Evolutionary conservation across 2,113 vertebrate species (phyloP), one percentile per base, ranked within the genome.

Genomic region (Cyprinus carpio): DNA sequence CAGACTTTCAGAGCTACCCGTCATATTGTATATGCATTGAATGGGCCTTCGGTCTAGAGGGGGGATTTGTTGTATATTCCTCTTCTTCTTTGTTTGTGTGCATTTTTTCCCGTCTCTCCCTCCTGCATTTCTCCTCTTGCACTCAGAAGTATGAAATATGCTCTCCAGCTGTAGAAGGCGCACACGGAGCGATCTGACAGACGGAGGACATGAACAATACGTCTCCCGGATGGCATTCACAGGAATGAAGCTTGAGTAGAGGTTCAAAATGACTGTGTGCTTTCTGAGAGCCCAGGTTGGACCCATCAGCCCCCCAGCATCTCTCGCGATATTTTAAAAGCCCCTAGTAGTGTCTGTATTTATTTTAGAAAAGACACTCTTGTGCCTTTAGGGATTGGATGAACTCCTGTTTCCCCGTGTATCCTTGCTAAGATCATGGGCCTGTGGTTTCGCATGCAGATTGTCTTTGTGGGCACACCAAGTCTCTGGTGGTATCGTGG

Each of bases 11-110:
- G 49, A 86, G 84, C 90, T 77, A 88, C 86, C 86, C 89, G 85
- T 92, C 87, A 86, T 90, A 89, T 90, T 90, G 88, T 92, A 90
- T 91, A 88, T 90, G 90, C 83, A 86, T 65, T 93, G 90, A 93
- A 93, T 92, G 89, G 90, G 89, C 84, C 72, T 76, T 65, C 13
- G 81, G 67, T 84, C 69, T 85, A 34, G 40, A 87, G 85, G 78
- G 74, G 85, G 69, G 27, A 18, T 37, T 82, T 76, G 75, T 67
- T 86, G 62, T 86, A 84, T 84, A 67, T 81, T 81, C 80, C 84
- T 86, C 88, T 89, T 90, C 85, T 88, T 90, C 87, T 92, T 90
- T 92, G 87, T 87, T 89, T 86, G 88, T 84, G 78, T 74, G 58
- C 64, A 62, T 91, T 82, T 84, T 81, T 87, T 79, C 40, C 56